Evolutionary conservation across 2,888 invertebrate species (phyloP).

Genomic region (Callimorpha dominula): DNA sequence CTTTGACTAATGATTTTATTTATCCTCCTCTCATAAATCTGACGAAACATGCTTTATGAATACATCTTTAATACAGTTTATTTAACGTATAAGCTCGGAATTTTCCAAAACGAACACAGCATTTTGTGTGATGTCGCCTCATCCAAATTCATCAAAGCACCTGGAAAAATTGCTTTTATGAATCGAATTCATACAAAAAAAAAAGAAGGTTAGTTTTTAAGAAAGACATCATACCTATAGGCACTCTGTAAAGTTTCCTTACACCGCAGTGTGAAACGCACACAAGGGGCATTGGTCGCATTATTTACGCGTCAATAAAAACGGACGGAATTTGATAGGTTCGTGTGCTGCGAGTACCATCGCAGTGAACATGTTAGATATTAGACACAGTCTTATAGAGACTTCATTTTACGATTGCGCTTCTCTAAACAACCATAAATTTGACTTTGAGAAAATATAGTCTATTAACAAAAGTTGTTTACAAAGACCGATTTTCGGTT

Average conservation of each 20-base stretch:
- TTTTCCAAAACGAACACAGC: too few species aligned
- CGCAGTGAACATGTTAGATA: conserved; percentile 1
- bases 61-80: too few species aligned
- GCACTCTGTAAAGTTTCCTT: neutral
- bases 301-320: conserved; percentile 7
- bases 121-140: too few species aligned
- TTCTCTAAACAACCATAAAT: neutral
- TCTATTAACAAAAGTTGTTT: neutral
- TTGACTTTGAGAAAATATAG: neutral
- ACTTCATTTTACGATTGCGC: conserved; percentile 2
- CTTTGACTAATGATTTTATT: too few species aligned
- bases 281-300: conserved; percentile 4
- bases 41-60: too few species aligned
- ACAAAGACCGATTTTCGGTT: neutral
- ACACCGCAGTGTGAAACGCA: neutral
- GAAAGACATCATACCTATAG: neutral
- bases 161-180: too few species aligned
- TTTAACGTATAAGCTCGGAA: too few species aligned
- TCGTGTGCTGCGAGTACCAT: neutral
- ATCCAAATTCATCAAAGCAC: too few species aligned
- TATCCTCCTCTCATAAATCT: too few species aligned
- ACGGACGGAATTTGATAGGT: conserved; percentile 6
- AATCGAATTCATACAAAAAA: too few species aligned
- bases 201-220: neutral
- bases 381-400: neutral